Percentiles rank a stretch among this genome's conserved stretches.
Evolutionary conservation across 2,797 vertebrate species (phyloP).

Genomic region (Cuculus canorus): DNA sequence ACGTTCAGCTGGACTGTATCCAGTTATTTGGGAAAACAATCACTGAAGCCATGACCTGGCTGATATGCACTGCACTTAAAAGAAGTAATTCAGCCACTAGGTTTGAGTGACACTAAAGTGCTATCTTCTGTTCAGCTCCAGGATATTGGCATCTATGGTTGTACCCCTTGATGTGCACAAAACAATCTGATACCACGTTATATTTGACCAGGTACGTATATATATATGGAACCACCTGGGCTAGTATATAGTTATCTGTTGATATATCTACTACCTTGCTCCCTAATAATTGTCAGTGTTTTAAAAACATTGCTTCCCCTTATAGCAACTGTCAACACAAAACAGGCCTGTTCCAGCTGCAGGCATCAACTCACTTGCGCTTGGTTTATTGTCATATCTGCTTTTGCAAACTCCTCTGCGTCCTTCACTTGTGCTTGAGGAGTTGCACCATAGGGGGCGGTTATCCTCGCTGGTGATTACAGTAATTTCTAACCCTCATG

Average conservation of each 20-base stretch:
- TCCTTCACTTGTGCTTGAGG: background rate
- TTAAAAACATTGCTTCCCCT: background rate
- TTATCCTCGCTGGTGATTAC: fast-evolving
- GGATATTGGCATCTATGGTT: background rate
- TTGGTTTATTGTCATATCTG: background rate
- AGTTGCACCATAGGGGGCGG: background rate
- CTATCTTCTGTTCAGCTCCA: background rate
- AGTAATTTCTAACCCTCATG: background rate
- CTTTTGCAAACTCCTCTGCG: background rate
- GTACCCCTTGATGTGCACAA: background rate
- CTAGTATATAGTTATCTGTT: background rate
- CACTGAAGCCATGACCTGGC: background rate
- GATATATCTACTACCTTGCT: background rate
- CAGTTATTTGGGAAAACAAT: background rate
- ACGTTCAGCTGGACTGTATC: background rate
- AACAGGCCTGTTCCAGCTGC: background rate
- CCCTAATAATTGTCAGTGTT: background rate
- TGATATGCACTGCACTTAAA: background rate
- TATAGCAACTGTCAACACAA: background rate
- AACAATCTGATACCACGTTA: fast-evolving
- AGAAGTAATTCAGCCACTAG: background rate
- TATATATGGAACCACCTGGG: background rate
- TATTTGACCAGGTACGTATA: background rate
- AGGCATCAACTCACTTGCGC: background rate
- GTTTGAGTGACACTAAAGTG: background rate